Evolutionary conservation across 2,113 vertebrate genomes (phyloP).

Genomic region (Rattus norvegicus): GRCr8 NC_086025.1:120573001-120573500

Average conservation of each 20-base stretch:
- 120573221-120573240: constrained; percentile 74
- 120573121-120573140: constrained; percentile 79
- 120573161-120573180: constrained; percentile 37
- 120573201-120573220: constrained; percentile 67
- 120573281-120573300: constrained; percentile 78
- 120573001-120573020: constrained; percentile 82
- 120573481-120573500: constrained; percentile 78
- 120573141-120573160: constrained; percentile 60
- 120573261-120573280: constrained; percentile 69
- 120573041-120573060: constrained; percentile 78
- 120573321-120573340: constrained; percentile 88
- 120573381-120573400: constrained; percentile 98
- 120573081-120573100: constrained; percentile 74
- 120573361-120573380: constrained; percentile 89
- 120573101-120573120: constrained; percentile 74
- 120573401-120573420: constrained; percentile 97
- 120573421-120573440: constrained; percentile 97
- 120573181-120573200: constrained; percentile 75
- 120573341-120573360: constrained; percentile 88
- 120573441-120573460: constrained; percentile 95
- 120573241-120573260: constrained; percentile 73
- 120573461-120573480: constrained; percentile 99
- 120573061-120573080: constrained; percentile 71
- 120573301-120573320: constrained; percentile 85
- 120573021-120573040: constrained; percentile 87